Base-by-base conservation (phyloP, 2,888 invertebrate genomes). In the Acronicta alni region DNA sequence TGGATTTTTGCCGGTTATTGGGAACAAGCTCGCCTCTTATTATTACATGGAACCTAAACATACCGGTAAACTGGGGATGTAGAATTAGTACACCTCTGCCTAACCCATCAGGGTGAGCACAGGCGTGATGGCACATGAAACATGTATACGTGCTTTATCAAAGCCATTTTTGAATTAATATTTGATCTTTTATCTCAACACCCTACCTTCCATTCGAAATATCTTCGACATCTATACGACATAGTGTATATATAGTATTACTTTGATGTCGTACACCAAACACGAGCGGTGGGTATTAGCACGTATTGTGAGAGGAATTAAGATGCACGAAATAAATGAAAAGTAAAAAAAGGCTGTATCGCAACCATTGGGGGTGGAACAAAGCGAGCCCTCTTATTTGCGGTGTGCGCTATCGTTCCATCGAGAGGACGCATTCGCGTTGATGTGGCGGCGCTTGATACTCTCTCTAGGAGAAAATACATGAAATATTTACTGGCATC, bases 311-410 rank as follows among this genome's bases (percentile, higher is more conserved):
- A 62, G 74, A 82, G 80, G 86, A 83, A 90, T 91, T 91, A 92
- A 88, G 85, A 90, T 79, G 84, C 83, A 81, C 77, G 79, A 81
- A 84, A 84, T 81, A 83, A 87, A 81, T 75, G 78, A 79, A 81
- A 80, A 82, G 73, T 72, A 81, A 79, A 82, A 70, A 87, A 86
- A 89, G 87, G 83, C 86, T 83, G 87, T 83, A 81, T 85, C 78
- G 88, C 82, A 84, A 81, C 84, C 85, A 85, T 81, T 71, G 82
- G 84, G 83, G 85, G 69, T 81, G 68, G 81, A 80, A 86, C 85
- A 86, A 84, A 85, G 80, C 76, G 79, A 78, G 77, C 89, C 89
- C 91, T 88, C 87, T 84, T 92, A 88, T 93, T 92, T 92, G 91
- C 86, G 90, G 90, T 84, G 86, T 83, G 86, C 84, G 87, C 90